These are phyloP conservation scores for Tyrannus savana DNA, from an alignment of 2,113 vertebrate genomes.

Conservation along the genomic window DNA sequence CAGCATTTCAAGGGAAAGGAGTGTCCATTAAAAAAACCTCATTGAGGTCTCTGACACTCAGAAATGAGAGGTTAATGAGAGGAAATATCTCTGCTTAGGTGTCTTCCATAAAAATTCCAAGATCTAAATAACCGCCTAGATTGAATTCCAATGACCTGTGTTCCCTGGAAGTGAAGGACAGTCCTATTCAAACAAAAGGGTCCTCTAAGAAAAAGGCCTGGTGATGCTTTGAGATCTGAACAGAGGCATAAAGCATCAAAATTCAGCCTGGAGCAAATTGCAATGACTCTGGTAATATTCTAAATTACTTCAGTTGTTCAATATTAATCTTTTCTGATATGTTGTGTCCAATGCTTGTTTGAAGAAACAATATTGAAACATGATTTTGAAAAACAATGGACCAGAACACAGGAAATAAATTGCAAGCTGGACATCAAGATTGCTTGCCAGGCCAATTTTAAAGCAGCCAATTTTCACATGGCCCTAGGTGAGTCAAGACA, in stretches of 20 bases:
- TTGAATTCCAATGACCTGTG: not conserved
- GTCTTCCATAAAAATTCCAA: not conserved
- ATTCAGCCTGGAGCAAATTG: not conserved
- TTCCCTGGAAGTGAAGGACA: not conserved
- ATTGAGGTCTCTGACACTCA: not conserved
- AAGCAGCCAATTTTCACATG: not conserved
- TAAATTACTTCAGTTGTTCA: not conserved
- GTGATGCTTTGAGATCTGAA: not conserved
- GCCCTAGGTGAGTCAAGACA: not conserved
- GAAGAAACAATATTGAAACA: not conserved
- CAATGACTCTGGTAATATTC: not conserved
- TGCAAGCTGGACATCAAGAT: not conserved
- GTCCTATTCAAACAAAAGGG: not conserved
- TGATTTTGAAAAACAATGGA: not conserved
- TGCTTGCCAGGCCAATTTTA: not conserved
- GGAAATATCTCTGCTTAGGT: not conserved
- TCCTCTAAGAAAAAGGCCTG: not conserved
- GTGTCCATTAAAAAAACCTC: not conserved
- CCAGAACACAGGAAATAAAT: not conserved
- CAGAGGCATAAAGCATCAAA: not conserved
- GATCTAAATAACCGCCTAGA: not conserved
- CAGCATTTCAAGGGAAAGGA: not conserved
- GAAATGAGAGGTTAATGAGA: not conserved
- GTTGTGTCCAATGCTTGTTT: accelerated
- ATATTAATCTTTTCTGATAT: not conserved